phyloP scores from a whole-genome alignment of 2,888 invertebrate genomes.

The Stenichneumon culpator region DNA sequence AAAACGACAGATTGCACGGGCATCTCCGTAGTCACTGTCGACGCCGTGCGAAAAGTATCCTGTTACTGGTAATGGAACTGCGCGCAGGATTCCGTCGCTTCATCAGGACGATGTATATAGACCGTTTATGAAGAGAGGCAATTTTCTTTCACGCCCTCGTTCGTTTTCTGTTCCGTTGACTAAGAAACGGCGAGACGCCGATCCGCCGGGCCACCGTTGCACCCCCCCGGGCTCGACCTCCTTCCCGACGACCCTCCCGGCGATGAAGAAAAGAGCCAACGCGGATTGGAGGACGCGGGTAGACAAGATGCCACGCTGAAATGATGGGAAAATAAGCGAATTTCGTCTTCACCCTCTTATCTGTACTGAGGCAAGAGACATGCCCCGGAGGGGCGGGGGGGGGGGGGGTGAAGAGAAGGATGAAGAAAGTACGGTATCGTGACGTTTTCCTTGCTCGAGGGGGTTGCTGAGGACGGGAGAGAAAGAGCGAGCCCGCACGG shows the following conservation, averaged over 20 bases:
- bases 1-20: slow-evolving; percentile 33
- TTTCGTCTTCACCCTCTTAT: slow-evolving; percentile 80
- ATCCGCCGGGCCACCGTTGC: slow-evolving; percentile 18
- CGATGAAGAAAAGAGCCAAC: slow-evolving; percentile 80
- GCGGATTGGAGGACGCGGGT: slow-evolving; percentile 7
- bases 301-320: slow-evolving; percentile 83
- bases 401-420: slow-evolving; percentile 17
- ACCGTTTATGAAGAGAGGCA: slow-evolving; percentile 82
- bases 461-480: slow-evolving; percentile 11
- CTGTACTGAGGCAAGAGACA: slow-evolving; percentile 61
- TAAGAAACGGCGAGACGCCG: slow-evolving; percentile 3
- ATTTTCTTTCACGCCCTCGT: slow-evolving; percentile 81
- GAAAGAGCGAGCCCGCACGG: slow-evolving; percentile 50
- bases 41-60: slow-evolving; percentile 56
- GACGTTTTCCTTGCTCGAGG: slow-evolving; percentile 58
- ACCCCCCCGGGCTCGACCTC: background rate
- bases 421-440: slow-evolving; percentile 53
- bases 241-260: slow-evolving; percentile 58
- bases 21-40: background rate
- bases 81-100: slow-evolving; percentile 74
- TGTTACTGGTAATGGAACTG: slow-evolving; percentile 60
- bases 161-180: slow-evolving; percentile 50
- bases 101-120: slow-evolving; percentile 82
- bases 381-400: slow-evolving; percentile 8
- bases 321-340: slow-evolving; percentile 85